Conservation (phyloP, 2,113 vertebrate genomes). For the Typhlomys cinereus region DNA sequence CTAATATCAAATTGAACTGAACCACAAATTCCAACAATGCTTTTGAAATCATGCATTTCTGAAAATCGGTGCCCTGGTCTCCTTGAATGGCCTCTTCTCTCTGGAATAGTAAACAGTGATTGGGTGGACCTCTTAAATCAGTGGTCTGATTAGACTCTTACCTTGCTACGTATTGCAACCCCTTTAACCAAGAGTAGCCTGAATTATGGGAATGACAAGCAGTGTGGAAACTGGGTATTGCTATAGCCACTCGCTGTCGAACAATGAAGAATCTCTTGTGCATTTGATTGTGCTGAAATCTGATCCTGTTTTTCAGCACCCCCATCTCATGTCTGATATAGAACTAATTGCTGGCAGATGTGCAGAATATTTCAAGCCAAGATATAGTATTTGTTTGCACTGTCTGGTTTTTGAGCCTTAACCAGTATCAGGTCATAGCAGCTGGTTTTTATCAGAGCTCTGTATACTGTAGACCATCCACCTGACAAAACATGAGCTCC, state of each 20-base stretch:
- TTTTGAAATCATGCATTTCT: slow-evolving; percentile 53
- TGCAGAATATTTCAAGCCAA: slow-evolving; percentile 83
- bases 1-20: slow-evolving; percentile 14
- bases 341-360: slow-evolving; percentile 96
- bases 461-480: slow-evolving; percentile 85
- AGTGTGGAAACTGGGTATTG: slow-evolving; percentile 66
- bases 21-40: slow-evolving; percentile 49
- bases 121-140: slow-evolving; percentile 65
- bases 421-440: slow-evolving; percentile 90
- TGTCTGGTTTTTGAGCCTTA: slow-evolving; percentile 93
- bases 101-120: slow-evolving; percentile 63
- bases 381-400: slow-evolving; percentile 94
- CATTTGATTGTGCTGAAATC: slow-evolving; percentile 92
- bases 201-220: slow-evolving; percentile 65
- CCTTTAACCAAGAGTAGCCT: slow-evolving; percentile 73
- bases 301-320: slow-evolving; percentile 85
- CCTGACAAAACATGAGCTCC: slow-evolving; percentile 95
- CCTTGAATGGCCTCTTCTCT: not conserved
- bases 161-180: slow-evolving; percentile 71
- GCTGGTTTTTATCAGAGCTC: slow-evolving; percentile 93
- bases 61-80: not conserved
- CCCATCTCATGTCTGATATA: slow-evolving; percentile 86
- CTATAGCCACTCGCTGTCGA: slow-evolving; percentile 84
- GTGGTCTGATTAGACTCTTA: slow-evolving; percentile 63
- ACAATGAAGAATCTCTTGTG: slow-evolving; percentile 87